Evolutionary conservation across 2,113 vertebrate genomes (phyloP).

Genomic region (Ia io): DNA sequence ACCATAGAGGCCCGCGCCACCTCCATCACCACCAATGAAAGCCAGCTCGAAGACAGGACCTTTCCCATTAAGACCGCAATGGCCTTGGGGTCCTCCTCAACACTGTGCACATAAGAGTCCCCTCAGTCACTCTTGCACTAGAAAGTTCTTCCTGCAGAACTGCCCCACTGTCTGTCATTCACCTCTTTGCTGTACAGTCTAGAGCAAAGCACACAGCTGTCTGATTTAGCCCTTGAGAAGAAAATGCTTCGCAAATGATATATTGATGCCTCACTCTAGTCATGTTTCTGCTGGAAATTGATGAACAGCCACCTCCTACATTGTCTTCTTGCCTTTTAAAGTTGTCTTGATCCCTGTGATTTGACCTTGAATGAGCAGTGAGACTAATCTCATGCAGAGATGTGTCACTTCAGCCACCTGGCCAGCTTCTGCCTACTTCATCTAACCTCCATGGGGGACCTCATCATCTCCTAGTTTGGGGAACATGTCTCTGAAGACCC

Average conservation of each 20-base stretch:
- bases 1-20: background rate
- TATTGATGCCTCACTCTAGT: accelerated
- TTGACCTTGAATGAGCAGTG: background rate
- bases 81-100: background rate
- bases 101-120: background rate
- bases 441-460: background rate
- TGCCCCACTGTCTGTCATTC: background rate
- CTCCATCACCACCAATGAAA: background rate
- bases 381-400: background rate
- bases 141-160: background rate
- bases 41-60: accelerated
- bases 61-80: background rate
- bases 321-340: background rate
- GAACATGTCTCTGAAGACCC: background rate
- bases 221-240: background rate
- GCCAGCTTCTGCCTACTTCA: background rate
- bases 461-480: background rate
- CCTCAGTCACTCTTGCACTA: background rate
- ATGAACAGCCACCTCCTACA: background rate
- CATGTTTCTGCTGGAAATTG: background rate
- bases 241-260: background rate
- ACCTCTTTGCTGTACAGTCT: background rate
- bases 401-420: background rate
- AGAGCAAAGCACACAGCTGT: background rate
- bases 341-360: background rate